Evolutionary conservation across 2,113 vertebrate species (phyloP).

Genomic region (Deroptyus accipitrinus): DNA sequence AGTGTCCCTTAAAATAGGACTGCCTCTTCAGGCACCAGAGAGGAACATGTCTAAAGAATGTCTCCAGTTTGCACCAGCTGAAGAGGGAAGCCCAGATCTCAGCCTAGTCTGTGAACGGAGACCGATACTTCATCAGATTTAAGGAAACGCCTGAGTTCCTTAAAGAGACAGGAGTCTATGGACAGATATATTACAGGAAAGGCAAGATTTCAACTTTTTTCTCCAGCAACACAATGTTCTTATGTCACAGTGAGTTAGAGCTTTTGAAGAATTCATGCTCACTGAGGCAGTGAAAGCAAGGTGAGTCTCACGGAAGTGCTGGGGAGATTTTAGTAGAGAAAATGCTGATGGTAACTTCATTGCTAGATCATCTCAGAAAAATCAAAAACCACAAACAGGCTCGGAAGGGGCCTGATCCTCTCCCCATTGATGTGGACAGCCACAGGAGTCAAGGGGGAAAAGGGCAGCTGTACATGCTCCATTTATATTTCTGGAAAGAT

Average conservation of each 20-base stretch:
- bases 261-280: neutral
- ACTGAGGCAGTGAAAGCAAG: neutral
- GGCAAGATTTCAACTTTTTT: neutral
- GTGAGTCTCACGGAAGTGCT: neutral
- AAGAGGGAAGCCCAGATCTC: neutral
- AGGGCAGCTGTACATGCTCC: neutral
- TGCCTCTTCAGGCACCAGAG: neutral
- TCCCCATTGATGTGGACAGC: neutral
- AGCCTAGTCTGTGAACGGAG: neutral
- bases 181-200: neutral
- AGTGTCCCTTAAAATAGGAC: neutral
- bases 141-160: neutral
- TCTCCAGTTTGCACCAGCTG: neutral
- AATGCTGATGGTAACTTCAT: neutral
- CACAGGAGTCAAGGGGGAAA: neutral
- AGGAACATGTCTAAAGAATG: neutral
- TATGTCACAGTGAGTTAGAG: neutral
- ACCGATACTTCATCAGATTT: neutral
- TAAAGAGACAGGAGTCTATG: neutral
- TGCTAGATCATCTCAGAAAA: neutral
- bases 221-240: neutral
- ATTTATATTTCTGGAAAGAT: neutral
- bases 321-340: neutral
- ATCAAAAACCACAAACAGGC: neutral
- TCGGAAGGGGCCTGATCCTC: neutral